These are phyloP conservation scores for Nothobranchius kuhntae DNA, from an alignment of 2,113 vertebrate species.

Conservation along the genomic window DNA sequence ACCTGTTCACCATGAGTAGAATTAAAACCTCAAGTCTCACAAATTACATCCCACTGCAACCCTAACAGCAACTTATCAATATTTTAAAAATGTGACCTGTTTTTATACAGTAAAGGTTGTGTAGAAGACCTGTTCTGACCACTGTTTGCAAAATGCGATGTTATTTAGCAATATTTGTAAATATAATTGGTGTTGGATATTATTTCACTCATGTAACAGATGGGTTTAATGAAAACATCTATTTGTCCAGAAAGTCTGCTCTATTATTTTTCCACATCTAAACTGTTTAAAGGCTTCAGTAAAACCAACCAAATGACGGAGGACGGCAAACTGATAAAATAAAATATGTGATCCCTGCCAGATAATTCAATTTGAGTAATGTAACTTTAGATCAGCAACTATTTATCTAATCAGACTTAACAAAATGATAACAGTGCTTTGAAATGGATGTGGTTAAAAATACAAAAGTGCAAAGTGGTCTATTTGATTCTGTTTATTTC, in stretches of 20 bases:
- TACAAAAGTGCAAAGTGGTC: too few relatives aligned
- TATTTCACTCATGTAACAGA: conserved; percentile 12
- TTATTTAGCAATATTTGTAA: conserved; percentile 42
- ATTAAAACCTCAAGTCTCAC: not conserved
- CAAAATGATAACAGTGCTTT: too few relatives aligned
- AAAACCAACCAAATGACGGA: too few relatives aligned
- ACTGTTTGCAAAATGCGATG: not conserved
- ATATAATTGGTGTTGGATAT: conserved; percentile 42
- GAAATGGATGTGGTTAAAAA: too few relatives aligned
- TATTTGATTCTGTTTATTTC: too few relatives aligned
- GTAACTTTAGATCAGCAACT: too few relatives aligned
- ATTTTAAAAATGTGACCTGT: not conserved
- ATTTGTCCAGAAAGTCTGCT: conserved; percentile 1
- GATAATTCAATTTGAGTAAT: too few relatives aligned
- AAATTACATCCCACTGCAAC: not conserved
- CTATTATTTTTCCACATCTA: too few relatives aligned
- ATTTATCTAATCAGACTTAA: too few relatives aligned
- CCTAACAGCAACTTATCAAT: not conserved
- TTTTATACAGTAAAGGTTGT: conserved; percentile 19
- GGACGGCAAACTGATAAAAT: too few relatives aligned
- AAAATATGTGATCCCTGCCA: too few relatives aligned
- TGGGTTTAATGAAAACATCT: conserved; percentile 33
- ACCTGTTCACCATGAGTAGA: conserved; percentile 14
- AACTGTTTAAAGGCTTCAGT: too few relatives aligned
- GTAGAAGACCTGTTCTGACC: not conserved